These are phyloP conservation scores for Rotaria macrura DNA, from an alignment of 2,888 invertebrate species.

Conservation along the genomic window DNA sequence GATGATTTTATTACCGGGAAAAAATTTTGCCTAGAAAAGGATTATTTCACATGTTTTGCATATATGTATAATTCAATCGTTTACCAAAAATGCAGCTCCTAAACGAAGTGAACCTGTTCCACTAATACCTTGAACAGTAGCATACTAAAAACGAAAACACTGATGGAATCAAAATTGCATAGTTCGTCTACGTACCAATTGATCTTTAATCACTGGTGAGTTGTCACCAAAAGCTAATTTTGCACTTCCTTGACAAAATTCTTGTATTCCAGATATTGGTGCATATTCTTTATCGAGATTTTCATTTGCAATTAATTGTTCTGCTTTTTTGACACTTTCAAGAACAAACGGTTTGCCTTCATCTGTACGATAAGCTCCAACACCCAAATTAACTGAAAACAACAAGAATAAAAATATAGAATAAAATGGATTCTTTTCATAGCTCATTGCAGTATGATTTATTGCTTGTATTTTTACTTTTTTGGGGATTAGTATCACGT, in stretches of 20 bases:
- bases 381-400: conserved; percentile 89
- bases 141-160: conserved; percentile 53
- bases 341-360: conserved; percentile 87
- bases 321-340: conserved; percentile 73
- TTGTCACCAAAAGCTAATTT: conserved; percentile 75
- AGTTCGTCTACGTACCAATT: conserved; percentile 55
- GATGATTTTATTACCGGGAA: conserved; percentile 61
- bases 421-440: too few relatives aligned
- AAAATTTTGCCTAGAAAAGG: conserved; percentile 42
- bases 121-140: conserved; percentile 71
- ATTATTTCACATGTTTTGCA: background rate
- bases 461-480: background rate
- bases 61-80: conserved; percentile 34
- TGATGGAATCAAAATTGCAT: background rate
- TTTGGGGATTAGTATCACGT: conserved; percentile 74
- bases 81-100: conserved; percentile 74
- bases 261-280: conserved; percentile 72
- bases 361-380: conserved; percentile 83
- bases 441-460: too few relatives aligned
- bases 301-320: conserved; percentile 61
- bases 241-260: conserved; percentile 73
- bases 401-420: too few relatives aligned
- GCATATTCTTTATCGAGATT: conserved; percentile 84
- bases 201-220: conserved; percentile 60
- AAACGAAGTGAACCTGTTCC: conserved; percentile 92